Evolutionary conservation across 1,140 invertebrate genomes (phyloP).

Genomic region (Cardiocondyla obscurior): DNA sequence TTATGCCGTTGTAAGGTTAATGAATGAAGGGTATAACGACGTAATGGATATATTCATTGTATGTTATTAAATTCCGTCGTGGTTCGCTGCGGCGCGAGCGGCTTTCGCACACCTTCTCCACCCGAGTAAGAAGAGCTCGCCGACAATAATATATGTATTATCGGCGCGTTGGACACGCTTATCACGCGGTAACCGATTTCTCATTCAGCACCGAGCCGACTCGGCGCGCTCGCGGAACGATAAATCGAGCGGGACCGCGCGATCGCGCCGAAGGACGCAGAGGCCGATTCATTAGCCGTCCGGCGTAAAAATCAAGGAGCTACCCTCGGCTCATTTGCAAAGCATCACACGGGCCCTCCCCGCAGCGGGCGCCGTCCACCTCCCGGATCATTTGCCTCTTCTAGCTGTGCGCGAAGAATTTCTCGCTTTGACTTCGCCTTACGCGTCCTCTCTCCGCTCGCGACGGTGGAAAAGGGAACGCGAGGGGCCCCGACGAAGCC

Average conservation of each 20-base stretch:
- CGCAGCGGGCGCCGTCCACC: constrained; percentile 14
- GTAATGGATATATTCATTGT: constrained; percentile 43
- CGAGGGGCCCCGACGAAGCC: constrained; percentile 14
- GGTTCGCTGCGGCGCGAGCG: not conserved
- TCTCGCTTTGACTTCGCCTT: constrained; percentile 57
- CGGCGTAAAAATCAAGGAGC: constrained; percentile 66
- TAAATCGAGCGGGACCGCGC: constrained; percentile 34
- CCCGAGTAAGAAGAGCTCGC: not conserved
- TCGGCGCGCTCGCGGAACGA: not conserved
- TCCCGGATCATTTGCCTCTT: constrained; percentile 64
- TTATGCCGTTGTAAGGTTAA: constrained; percentile 40
- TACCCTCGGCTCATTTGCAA: constrained; percentile 69
- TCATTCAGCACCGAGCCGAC: constrained; percentile 29
- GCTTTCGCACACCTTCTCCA: not conserved
- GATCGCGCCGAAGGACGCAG: constrained; percentile 49
- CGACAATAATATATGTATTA: constrained; percentile 55
- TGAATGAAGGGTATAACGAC: constrained; percentile 44
- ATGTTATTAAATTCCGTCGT: constrained; percentile 50
- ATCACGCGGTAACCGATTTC: constrained; percentile 55
- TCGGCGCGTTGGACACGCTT: constrained; percentile 45
- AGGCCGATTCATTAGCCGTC: constrained; percentile 65
- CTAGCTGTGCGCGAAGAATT: constrained; percentile 52
- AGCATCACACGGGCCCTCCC: constrained; percentile 52
- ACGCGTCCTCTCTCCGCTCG: constrained; percentile 25
- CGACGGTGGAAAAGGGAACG: constrained; percentile 6